Percentiles rank a stretch among this genome's conserved stretches.
Conservation (phyloP, 1,140 invertebrate species). For the Eurosta solidaginis region DNA sequence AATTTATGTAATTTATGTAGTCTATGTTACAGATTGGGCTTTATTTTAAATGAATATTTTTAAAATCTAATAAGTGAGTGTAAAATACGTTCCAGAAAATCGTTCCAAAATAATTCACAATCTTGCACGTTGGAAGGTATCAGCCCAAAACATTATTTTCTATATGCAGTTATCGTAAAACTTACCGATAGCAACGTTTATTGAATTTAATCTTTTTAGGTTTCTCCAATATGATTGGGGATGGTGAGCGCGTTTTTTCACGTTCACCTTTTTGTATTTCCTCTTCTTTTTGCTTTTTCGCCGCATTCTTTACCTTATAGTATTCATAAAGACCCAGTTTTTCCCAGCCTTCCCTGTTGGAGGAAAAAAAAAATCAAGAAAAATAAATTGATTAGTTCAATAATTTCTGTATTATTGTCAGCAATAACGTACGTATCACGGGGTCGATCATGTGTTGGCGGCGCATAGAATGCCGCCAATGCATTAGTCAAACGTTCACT, state of each 20-base stretch:
- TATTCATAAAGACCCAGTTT: slow-evolving; percentile 96
- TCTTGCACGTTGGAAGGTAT: too few species aligned
- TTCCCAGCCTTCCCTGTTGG: slow-evolving; percentile 93
- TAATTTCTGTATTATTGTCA: neutral
- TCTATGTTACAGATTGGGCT: too few species aligned
- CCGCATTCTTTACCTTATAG: slow-evolving; percentile 92
- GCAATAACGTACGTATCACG: slow-evolving; percentile 82
- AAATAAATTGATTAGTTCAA: slow-evolving; percentile 26
- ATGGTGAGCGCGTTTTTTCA: slow-evolving; percentile 74
- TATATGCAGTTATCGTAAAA: too few species aligned
- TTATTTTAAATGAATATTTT: too few species aligned
- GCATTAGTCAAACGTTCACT: slow-evolving; percentile 89
- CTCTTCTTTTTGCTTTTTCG: slow-evolving; percentile 87
- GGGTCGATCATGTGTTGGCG: slow-evolving; percentile 90
- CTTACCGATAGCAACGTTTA: slow-evolving; percentile 52
- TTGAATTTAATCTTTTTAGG: slow-evolving; percentile 63
- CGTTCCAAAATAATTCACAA: too few species aligned
- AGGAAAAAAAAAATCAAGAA: slow-evolving; percentile 39
- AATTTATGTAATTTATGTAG: too few species aligned
- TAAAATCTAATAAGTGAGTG: too few species aligned
- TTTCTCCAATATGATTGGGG: slow-evolving; percentile 77
- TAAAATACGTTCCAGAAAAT: too few species aligned
- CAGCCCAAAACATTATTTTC: too few species aligned
- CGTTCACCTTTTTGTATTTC: slow-evolving; percentile 73
- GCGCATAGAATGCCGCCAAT: slow-evolving; percentile 93